Base-by-base conservation (phyloP, 2,888 invertebrate species). In the Heliconius sara region DNA sequence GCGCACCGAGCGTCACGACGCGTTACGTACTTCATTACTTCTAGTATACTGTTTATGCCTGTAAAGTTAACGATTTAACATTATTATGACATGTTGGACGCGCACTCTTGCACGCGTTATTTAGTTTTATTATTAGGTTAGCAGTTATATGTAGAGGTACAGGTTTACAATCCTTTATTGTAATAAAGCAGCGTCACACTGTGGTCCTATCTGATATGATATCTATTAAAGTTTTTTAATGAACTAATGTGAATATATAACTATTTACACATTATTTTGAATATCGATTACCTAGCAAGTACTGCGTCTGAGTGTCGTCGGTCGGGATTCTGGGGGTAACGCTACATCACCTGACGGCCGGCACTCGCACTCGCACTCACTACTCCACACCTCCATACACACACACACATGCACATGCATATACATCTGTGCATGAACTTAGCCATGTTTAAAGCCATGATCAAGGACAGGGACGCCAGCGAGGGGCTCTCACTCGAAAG, bases 401-500 rank as follows among this genome's bases (percentile, higher is more conserved):
- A 27, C 39, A 34, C 9, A 34, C 34, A 34, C 9, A 34, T 9
- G 9, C 19, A 7, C n/a, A 5, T 19, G 47, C n/a, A n/a, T 13
- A 34, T 25, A 34, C 43, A 27, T 47, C 47, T 47, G 16, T 57
- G 22, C 47, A 19, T 30, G 22, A 22, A 9, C 9, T 12, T 13
- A 34, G 5, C 3, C 22, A 22, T 27, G 27, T 47, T 27, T 73
- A 57, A 30, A 7, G 22, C 57, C 73, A 34, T n/a, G n/a, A 57
- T 73, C 73, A 34, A 73, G 57, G 73, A n/a, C 73, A 57, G 57
- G 57, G 12, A 22, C 30, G n/a, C 30, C 22, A n/a, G 57, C 57
- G 73, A 73, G 34, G 73, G 72, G 73, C 13, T 27, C 27, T 27
- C 27, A 27, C 27, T 27, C 27, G 27, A 34, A 57, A 34, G 72